Evolutionary conservation across 2,888 invertebrate genomes (phyloP).

Genomic region (Euclidia mi): DNA sequence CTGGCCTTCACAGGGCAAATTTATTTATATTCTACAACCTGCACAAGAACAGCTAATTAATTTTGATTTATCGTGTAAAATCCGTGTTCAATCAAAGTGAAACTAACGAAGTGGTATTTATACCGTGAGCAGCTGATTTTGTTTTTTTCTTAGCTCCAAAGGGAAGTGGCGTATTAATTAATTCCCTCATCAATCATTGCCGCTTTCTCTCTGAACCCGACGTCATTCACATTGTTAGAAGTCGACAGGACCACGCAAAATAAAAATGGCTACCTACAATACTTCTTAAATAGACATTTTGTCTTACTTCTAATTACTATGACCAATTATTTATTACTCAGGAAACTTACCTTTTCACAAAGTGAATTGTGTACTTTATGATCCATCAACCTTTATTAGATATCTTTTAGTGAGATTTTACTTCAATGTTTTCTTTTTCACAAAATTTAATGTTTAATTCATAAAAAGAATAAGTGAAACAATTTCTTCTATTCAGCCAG

Average conservation of each 20-base stretch:
- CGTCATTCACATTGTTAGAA: constrained; percentile 81
- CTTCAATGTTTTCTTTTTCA: neutral
- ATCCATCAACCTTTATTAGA: constrained; percentile 9
- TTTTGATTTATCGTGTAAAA: constrained; percentile 44
- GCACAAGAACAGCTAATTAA: constrained; percentile 34
- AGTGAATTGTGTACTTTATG: constrained; percentile 7
- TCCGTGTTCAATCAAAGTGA: constrained; percentile 55
- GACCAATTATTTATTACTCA: constrained; percentile 28
- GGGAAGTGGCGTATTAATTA: constrained; percentile 85
- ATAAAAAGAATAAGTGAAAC: constrained; percentile 19
- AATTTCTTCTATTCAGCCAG: constrained; percentile 41
- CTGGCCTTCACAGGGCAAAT: no score
- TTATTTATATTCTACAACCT: constrained; percentile 8
- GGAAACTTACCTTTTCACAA: constrained; percentile 5
- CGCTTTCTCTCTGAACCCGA: constrained; percentile 73
- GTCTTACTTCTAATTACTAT: constrained; percentile 41
- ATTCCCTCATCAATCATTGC: constrained; percentile 83
- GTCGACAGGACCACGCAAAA: constrained; percentile 65
- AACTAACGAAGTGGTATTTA: constrained; percentile 67
- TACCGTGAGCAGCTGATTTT: constrained; percentile 64
- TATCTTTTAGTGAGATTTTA: constrained; percentile 8
- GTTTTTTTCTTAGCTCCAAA: constrained; percentile 72
- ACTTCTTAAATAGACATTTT: constrained; percentile 32
- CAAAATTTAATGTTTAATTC: constrained; percentile 6
- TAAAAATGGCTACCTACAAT: constrained; percentile 55